These are phyloP conservation scores for Upupa epops DNA, from an alignment of 2,113 vertebrate genomes.

Conservation along the genomic window DNA sequence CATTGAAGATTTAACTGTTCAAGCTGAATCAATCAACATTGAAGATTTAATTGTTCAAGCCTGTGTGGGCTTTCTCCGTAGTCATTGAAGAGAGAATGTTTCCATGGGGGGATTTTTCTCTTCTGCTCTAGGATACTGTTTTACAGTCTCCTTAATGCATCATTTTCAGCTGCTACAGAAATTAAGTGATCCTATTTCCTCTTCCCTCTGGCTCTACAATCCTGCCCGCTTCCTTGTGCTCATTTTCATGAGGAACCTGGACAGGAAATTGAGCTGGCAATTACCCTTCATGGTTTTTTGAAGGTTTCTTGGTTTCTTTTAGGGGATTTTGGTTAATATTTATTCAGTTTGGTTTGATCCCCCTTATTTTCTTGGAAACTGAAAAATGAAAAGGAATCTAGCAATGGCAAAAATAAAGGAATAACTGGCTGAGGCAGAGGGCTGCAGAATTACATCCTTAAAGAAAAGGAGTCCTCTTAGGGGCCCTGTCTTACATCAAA, in stretches of 20 bases:
- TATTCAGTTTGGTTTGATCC: neutral
- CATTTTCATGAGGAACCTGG: neutral
- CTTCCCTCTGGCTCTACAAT: neutral
- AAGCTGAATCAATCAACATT: neutral
- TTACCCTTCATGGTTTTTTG: neutral
- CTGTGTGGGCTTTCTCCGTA: neutral
- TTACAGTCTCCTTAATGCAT: neutral
- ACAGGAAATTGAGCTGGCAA: neutral
- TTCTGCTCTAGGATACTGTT: neutral
- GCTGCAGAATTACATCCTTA: neutral
- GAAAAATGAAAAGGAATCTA: neutral
- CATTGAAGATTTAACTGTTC: neutral
- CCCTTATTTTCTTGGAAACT: neutral
- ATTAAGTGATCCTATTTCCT: neutral
- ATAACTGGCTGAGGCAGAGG: neutral
- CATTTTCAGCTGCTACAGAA: neutral
- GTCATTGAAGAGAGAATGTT: neutral
- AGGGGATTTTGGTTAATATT: neutral
- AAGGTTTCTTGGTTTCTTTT: neutral
- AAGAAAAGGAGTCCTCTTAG: neutral
- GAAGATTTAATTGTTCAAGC: constrained; percentile 7
- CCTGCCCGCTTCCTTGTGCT: neutral
- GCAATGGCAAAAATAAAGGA: neutral
- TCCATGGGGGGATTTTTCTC: neutral
- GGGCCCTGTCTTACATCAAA: neutral